phyloP scores from a whole-genome alignment of 2,888 invertebrate genomes.

The Ecliptopera silaceata region DNA sequence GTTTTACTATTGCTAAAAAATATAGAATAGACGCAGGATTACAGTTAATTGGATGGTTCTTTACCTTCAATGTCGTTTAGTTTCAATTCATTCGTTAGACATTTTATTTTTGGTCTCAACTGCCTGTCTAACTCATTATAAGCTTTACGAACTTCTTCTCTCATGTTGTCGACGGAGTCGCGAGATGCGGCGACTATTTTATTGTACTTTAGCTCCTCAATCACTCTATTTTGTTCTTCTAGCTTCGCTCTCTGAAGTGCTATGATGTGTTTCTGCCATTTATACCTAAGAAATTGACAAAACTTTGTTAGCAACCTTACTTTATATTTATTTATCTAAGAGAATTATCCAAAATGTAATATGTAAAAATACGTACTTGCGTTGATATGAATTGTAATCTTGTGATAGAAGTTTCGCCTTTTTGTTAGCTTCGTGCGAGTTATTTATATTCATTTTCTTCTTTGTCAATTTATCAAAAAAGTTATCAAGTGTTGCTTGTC shows the following conservation, averaged over 20 bases:
- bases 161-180: constrained; percentile 81
- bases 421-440: constrained; percentile 44
- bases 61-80: constrained; percentile 72
- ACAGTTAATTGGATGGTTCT: no score
- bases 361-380: constrained; percentile 52
- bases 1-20: no score
- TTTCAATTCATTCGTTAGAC: constrained; percentile 74
- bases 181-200: constrained; percentile 86
- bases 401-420: constrained; percentile 56
- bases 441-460: constrained; percentile 53
- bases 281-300: constrained; percentile 72
- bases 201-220: constrained; percentile 87
- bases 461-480: constrained; percentile 71
- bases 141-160: constrained; percentile 82
- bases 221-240: constrained; percentile 87
- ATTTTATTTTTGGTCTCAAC: constrained; percentile 82
- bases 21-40: no score
- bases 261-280: constrained; percentile 88
- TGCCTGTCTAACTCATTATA: constrained; percentile 81
- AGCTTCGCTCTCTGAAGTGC: constrained; percentile 87
- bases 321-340: background rate
- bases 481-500: constrained; percentile 58
- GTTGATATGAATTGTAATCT: constrained; percentile 72
- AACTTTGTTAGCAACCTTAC: background rate
- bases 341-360: background rate